These are phyloP conservation scores for Pammene fasciana DNA, from an alignment of 2,888 invertebrate genomes.

Conservation along the genomic window DNA sequence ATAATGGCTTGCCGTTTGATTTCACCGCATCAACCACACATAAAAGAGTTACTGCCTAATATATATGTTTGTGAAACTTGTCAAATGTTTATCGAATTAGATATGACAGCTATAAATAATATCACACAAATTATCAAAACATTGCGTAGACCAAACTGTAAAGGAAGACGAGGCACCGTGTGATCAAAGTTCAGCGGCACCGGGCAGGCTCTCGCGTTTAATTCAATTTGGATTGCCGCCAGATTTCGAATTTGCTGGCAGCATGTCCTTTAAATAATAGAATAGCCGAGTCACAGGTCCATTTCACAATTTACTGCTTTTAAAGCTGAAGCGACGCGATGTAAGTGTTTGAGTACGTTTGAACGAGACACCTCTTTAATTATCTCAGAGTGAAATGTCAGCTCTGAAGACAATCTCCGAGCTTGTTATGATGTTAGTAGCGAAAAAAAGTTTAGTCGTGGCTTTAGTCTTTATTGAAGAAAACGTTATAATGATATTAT, in stretches of 20 bases:
- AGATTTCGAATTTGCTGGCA: slow-evolving; percentile 76
- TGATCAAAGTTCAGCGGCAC: slow-evolving; percentile 68
- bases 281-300: slow-evolving; percentile 64
- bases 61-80: no score
- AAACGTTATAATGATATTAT: neutral
- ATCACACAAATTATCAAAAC: slow-evolving; percentile 43
- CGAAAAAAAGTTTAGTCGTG: neutral
- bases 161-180: slow-evolving; percentile 58
- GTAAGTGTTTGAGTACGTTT: slow-evolving; percentile 24
- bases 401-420: slow-evolving; percentile 3
- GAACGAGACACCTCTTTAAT: slow-evolving; percentile 30
- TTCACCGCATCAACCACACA: no score
- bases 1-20: no score
- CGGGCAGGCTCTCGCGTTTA: slow-evolving; percentile 68
- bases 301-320: slow-evolving; percentile 55
- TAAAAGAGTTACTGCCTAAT: no score
- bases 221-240: slow-evolving; percentile 79
- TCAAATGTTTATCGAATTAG: no score
- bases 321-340: slow-evolving; percentile 31
- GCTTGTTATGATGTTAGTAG: slow-evolving; percentile 1
- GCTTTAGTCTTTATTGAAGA: no score
- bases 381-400: slow-evolving; percentile 22
- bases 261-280: slow-evolving; percentile 76
- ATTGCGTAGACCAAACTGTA: slow-evolving; percentile 38
- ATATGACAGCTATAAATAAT: no score